Conservation (phyloP, 2,113 vertebrate genomes). For the Eira barbara region DNA sequence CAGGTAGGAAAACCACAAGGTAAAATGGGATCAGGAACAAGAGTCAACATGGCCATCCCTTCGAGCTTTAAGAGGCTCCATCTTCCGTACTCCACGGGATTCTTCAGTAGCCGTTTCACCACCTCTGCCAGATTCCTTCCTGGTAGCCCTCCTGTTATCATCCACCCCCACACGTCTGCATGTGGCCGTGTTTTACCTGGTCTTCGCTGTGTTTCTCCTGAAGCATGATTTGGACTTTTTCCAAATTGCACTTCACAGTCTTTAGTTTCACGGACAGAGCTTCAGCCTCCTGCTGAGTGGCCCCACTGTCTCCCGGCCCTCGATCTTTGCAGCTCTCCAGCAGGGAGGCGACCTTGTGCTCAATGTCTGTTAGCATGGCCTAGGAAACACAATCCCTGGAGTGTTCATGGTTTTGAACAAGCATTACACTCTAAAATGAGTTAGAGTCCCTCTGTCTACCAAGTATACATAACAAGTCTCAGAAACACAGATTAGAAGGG, state of each 20-base stretch:
- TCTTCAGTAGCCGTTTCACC: background rate
- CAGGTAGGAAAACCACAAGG: background rate
- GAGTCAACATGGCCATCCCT: background rate
- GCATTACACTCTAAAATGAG: background rate
- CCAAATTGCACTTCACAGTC: slow-evolving; percentile 88
- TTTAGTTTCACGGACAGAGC: slow-evolving; percentile 88
- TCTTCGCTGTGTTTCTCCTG: slow-evolving; percentile 84
- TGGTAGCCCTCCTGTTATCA: background rate
- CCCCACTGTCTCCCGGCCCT: slow-evolving; percentile 55
- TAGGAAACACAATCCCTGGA: slow-evolving; percentile 74
- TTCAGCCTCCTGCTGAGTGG: slow-evolving; percentile 83
- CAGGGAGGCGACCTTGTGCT: slow-evolving; percentile 86
- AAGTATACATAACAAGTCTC: background rate
- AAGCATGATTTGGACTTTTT: slow-evolving; percentile 89
- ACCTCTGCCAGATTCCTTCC: background rate
- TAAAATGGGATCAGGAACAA: background rate
- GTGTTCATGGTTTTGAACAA: slow-evolving; percentile 32
- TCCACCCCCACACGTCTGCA: rapidly evolving
- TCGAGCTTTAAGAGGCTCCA: background rate
- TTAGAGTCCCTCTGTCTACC: background rate
- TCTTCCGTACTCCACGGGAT: background rate
- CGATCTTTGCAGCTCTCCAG: slow-evolving; percentile 76
- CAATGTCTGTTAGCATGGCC: slow-evolving; percentile 91
- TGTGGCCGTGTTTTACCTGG: slow-evolving; percentile 74
- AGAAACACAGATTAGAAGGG: background rate